Percentiles rank a stretch among this genome's conserved stretches.
phyloP scores from a whole-genome alignment of 2,888 invertebrate species.

The Drosophila vallismaia region DNA sequence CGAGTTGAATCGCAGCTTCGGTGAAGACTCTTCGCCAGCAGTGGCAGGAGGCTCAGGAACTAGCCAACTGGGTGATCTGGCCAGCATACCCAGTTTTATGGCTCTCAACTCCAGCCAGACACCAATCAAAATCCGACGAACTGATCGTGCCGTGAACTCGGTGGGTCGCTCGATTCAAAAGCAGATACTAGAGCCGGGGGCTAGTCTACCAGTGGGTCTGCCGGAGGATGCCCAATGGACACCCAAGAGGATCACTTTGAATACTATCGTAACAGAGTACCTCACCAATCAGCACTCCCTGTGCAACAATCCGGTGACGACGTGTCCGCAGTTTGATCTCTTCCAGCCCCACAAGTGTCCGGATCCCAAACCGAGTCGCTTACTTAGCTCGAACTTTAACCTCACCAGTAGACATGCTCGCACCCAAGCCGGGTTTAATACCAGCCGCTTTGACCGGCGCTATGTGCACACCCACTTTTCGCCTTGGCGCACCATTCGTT shows the following conservation, averaged over 20 bases:
- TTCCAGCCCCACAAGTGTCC: conserved; percentile 99
- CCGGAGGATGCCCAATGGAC: conserved; percentile 49
- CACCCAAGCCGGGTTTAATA: conserved; percentile 85
- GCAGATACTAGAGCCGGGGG: conserved; percentile 82
- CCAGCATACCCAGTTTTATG: conserved; percentile 57
- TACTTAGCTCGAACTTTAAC: conserved; percentile 86
- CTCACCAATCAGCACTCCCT: conserved; percentile 98
- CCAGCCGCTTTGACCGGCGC: conserved; percentile 90
- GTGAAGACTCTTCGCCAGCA: conserved; percentile 45
- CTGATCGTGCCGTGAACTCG: conserved; percentile 55
- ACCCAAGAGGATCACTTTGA: conserved; percentile 89
- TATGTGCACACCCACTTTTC: conserved; percentile 93
- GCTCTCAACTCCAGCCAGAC: conserved; percentile 52
- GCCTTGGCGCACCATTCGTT: conserved; percentile 88
- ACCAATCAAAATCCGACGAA: conserved; percentile 64
- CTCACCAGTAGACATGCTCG: conserved; percentile 87
- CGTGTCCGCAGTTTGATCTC: conserved; percentile 98
- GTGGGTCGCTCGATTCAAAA: conserved; percentile 84
- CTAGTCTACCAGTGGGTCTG: conserved; percentile 26
- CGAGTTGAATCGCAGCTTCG: conserved; percentile 42
- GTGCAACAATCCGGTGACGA: conserved; percentile 98
- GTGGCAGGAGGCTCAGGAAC: conserved; percentile 11
- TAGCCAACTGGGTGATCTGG: background rate
- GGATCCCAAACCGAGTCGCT: conserved; percentile 88
- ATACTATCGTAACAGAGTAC: conserved; percentile 98